These are phyloP conservation scores for Heliopora coerulea DNA, from an alignment of 92 coral and sea anemone species.

Conservation along the genomic window DNA sequence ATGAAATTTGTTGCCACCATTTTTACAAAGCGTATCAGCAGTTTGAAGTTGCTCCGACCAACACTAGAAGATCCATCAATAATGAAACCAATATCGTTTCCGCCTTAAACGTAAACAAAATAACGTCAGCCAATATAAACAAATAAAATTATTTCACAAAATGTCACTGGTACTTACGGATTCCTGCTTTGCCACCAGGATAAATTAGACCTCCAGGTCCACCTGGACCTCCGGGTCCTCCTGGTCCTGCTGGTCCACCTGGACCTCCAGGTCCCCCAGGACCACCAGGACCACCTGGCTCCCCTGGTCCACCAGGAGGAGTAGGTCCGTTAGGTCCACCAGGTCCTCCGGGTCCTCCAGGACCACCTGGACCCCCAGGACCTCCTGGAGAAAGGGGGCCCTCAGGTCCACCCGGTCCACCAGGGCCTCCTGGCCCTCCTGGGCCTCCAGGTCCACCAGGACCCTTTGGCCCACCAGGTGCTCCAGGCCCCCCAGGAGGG, in stretches of 20 bases:
- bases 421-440: constrained; percentile 26
- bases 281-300: constrained; percentile 36
- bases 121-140: too few relatives aligned
- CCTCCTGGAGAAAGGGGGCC: constrained; percentile 54
- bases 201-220: constrained; percentile 55
- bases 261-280: constrained; percentile 44
- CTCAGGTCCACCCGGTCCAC: constrained; percentile 66
- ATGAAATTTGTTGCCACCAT: constrained; percentile 10
- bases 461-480: constrained; percentile 41
- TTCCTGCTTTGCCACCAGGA: too few relatives aligned
- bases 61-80: constrained; percentile 38
- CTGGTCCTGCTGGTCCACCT: constrained; percentile 51
- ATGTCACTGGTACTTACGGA: background rate
- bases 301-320: constrained; percentile 27
- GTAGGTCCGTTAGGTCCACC: constrained; percentile 31
- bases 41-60: background rate
- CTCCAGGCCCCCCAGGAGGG: constrained; percentile 63
- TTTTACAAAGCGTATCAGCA: constrained; percentile 5
- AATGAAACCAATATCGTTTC: constrained; percentile 35
- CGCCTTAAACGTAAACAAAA: background rate
- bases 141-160: too few relatives aligned
- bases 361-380: constrained; percentile 52
- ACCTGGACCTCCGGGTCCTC: constrained; percentile 60
- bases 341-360: constrained; percentile 48
- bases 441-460: constrained; percentile 30